These are phyloP conservation scores for Halocaridina rubra DNA, from an alignment of 2,888 invertebrate species.

Conservation along the genomic window DNA sequence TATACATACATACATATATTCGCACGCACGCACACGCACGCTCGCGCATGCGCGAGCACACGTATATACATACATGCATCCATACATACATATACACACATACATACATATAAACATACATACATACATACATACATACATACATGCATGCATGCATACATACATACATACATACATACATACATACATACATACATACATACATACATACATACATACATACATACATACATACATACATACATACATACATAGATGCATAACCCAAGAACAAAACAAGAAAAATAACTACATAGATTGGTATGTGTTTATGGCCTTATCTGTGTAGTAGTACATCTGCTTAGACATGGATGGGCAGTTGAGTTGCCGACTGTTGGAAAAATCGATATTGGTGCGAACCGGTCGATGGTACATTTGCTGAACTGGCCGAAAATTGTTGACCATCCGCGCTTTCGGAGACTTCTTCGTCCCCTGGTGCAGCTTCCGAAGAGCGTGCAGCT, in stretches of 20 bases:
- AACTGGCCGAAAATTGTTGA: constrained; percentile 94
- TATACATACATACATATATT: neutral
- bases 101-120: neutral
- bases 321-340: constrained; percentile 57
- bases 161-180: neutral
- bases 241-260: constrained; percentile 1
- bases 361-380: constrained; percentile 70
- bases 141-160: neutral
- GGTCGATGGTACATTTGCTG: constrained; percentile 93
- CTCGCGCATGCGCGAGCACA: neutral
- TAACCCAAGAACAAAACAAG: neutral
- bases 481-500: constrained; percentile 85
- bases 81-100: neutral
- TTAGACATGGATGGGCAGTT: constrained; percentile 42
- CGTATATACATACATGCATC: neutral
- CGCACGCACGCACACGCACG: neutral
- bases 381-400: constrained; percentile 96
- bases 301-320: neutral
- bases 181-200: neutral
- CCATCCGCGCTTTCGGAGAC: constrained; percentile 85
- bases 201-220: neutral
- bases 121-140: neutral
- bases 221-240: neutral
- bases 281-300: neutral
- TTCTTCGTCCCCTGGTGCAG: constrained; percentile 69